Evolutionary conservation across 1,140 invertebrate species (phyloP).

Genomic region (Temnothorax longispinosus): DNA sequence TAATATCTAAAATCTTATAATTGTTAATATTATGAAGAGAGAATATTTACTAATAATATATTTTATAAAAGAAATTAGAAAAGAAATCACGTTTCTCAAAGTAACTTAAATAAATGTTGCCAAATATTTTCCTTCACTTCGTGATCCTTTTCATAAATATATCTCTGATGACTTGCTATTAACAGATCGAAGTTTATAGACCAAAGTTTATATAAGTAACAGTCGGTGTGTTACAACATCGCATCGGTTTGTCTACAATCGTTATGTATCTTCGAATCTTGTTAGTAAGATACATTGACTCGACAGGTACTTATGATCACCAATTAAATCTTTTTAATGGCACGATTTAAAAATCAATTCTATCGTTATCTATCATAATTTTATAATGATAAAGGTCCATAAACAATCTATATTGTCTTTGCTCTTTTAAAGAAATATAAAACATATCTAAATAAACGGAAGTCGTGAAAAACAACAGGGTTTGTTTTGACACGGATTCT

Average conservation of each 20-base stretch:
- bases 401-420: background rate
- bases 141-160: background rate
- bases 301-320: background rate
- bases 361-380: background rate
- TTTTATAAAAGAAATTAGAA: background rate
- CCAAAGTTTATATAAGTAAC: background rate
- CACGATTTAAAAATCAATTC: background rate
- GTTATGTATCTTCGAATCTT: background rate
- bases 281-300: background rate
- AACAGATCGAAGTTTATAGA: background rate
- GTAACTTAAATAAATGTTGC: background rate
- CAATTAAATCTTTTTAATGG: background rate
- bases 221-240: background rate
- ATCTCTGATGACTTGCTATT: background rate
- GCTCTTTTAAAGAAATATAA: background rate
- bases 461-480: background rate
- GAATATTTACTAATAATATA: background rate
- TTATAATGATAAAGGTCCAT: background rate
- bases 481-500: background rate
- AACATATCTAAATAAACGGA: background rate
- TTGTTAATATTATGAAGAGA: background rate
- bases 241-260: background rate
- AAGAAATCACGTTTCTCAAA: background rate
- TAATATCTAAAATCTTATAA: background rate
- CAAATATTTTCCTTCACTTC: background rate